Conservation (phyloP, 1,140 invertebrate species). For the Zaprionus ornatus region DNA sequence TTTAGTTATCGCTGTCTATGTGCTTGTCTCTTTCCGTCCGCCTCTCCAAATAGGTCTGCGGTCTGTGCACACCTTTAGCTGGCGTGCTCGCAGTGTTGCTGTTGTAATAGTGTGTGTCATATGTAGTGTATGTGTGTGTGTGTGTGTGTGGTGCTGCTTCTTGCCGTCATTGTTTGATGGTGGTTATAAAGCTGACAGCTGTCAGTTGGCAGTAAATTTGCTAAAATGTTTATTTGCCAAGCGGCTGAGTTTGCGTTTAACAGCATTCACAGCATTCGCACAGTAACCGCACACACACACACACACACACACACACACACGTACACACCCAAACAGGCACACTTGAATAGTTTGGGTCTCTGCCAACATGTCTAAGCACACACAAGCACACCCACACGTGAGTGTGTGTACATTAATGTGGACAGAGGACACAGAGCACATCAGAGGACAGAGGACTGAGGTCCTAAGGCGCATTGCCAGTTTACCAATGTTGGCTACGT, state of each 20-base stretch:
- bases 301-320: constrained; percentile 35
- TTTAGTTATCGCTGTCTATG: constrained; percentile 66
- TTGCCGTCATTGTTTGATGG: constrained; percentile 72
- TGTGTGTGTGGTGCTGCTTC: constrained; percentile 1
- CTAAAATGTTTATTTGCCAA: constrained; percentile 82
- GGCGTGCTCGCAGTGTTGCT: constrained; percentile 26
- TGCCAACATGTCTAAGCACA: constrained; percentile 51
- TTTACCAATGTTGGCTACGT: constrained; percentile 62
- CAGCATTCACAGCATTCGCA: constrained; percentile 47
- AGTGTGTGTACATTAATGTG: constrained; percentile 24
- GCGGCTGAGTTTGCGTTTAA: constrained; percentile 78
- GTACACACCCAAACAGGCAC: constrained; percentile 36
- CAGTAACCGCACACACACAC: constrained; percentile 14
- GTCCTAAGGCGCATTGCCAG: constrained; percentile 41
- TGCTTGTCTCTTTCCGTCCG: constrained; percentile 24
- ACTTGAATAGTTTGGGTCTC: constrained; percentile 55
- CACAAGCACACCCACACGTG: constrained; percentile 27
- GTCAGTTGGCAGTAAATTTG: constrained; percentile 82
- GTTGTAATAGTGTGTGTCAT: constrained; percentile 14
- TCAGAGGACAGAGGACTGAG: neutral
- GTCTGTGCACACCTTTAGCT: constrained; percentile 64
- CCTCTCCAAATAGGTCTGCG: constrained; percentile 65
- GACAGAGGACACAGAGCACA: constrained; percentile 23
- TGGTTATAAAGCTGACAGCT: constrained; percentile 83
- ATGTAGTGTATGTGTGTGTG: neutral